Conservation (phyloP, 1,140 invertebrate genomes). For the Medauroidea extradentata region DNA sequence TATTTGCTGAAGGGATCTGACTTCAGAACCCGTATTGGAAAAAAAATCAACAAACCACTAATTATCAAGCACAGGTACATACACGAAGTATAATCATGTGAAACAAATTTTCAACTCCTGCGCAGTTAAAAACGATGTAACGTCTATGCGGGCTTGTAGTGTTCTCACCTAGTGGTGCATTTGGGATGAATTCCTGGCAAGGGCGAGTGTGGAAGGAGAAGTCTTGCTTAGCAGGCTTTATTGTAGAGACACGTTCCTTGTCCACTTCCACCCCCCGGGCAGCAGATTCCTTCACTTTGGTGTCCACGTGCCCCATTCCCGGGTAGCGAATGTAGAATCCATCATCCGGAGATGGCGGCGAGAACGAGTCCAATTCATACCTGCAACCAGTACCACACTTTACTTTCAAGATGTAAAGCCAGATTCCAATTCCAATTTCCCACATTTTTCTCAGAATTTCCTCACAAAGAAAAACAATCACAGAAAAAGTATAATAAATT, state of each 20-base stretch:
- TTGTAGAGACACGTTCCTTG: not conserved
- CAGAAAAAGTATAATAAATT: too few relatives aligned
- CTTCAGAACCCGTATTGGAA: too few relatives aligned
- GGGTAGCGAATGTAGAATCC: conserved; percentile 22
- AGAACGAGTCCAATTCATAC: conserved; percentile 21
- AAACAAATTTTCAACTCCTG: too few relatives aligned
- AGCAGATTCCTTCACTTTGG: not conserved
- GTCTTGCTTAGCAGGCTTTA: conserved; percentile 41
- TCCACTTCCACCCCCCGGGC: too few relatives aligned
- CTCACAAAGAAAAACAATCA: not conserved
- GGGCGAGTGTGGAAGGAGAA: conserved; percentile 61
- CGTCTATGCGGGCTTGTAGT: too few relatives aligned
- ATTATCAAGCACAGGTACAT: too few relatives aligned
- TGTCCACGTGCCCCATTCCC: not conserved
- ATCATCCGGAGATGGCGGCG: conserved; percentile 20
- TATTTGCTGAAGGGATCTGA: too few relatives aligned
- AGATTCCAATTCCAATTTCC: too few relatives aligned
- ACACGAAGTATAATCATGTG: too few relatives aligned
- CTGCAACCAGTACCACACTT: conserved; percentile 6
- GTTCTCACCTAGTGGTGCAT: conserved; percentile 9
- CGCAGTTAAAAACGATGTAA: too few relatives aligned
- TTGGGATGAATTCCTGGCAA: conserved; percentile 56
- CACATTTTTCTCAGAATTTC: too few relatives aligned
- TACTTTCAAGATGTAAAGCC: not conserved
- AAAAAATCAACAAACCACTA: too few relatives aligned